Evolutionary conservation across 1,140 invertebrate species (phyloP), one percentile per base, ranked within the genome.

Genomic region (Archegozetes longisetosus): DNA sequence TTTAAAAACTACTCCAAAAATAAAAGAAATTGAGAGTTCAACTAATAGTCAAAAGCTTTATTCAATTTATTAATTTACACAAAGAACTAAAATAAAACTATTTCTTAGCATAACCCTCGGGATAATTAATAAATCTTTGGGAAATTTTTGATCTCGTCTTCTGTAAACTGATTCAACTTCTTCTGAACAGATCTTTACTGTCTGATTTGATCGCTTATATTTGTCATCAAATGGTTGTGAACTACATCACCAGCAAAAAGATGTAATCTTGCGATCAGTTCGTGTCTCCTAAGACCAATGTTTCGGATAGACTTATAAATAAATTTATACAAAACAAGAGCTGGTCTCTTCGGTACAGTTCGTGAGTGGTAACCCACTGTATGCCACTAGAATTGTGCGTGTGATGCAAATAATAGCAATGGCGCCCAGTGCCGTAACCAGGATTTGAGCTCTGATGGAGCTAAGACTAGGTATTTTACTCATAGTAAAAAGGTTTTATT

Each of bases 341-440:
- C 95, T 28, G 88, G 86, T 96, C 85, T 74, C 86, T 88, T 58
- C 82, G 79, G 73, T 97, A 92, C 24, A 96, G 70, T 72, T 94
- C 83, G 86, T 87, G 95, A 26, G 92, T 92, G 53, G 88, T 75
- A 0, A 89, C 93, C 83, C 85, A 91, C 1, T 81, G 78, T 48
- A 82, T 86, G 48, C 90, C 89, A 51, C 84, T 80, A 23, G 86
- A 81, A 73, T 86, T 91, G 27, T 71, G 57, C 12, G 59, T 58
- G 32, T 62, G 57, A 61, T 62, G 60, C 52, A 88, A 89, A 72
- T 93, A 95, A 14, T 85, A 86, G 59, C 87, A 75, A 68, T 84
- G 85, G 55, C 82, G 75, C n/a, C n/a, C n/a, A n/a, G n/a, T n/a
- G n/a, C n/a, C n/a, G n/a, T n/a, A n/a, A n/a, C n/a, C n/a, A n/a